These are phyloP conservation scores for Mesochorus sp. DNA, from an alignment of 2,888 invertebrate genomes.

Conservation along the genomic window DNA sequence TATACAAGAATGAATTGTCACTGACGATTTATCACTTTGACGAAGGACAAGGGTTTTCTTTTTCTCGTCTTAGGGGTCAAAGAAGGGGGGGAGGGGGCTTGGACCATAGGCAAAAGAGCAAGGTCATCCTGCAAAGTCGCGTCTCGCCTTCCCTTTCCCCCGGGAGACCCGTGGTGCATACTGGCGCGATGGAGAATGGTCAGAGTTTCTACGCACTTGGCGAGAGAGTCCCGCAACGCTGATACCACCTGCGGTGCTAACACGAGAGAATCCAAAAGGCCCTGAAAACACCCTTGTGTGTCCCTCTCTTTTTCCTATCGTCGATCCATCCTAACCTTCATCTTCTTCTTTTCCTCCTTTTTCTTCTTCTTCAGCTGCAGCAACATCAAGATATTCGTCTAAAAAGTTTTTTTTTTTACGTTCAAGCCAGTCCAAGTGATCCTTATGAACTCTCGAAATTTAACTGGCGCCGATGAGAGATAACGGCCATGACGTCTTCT, in stretches of 20 bases:
- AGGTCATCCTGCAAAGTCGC: slow-evolving; percentile 47
- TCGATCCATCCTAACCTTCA: slow-evolving; percentile 56
- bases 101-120: slow-evolving; percentile 6
- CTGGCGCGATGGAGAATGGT: neutral
- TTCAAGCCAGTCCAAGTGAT: slow-evolving; percentile 48
- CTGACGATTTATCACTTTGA: slow-evolving; percentile 73
- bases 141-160: no score
- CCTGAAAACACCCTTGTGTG: slow-evolving; percentile 52
- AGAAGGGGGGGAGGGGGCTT: neutral
- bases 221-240: slow-evolving; percentile 48
- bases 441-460: slow-evolving; percentile 67
- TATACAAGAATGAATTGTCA: slow-evolving; percentile 68
- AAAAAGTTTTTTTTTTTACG: slow-evolving; percentile 46
- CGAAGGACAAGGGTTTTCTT: slow-evolving; percentile 38
- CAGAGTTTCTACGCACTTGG: slow-evolving; percentile 16
- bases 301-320: slow-evolving; percentile 36
- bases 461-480: slow-evolving; percentile 74
- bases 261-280: slow-evolving; percentile 54
- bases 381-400: slow-evolving; percentile 44
- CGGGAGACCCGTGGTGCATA: neutral
- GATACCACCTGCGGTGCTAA: slow-evolving; percentile 63
- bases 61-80: slow-evolving; percentile 32
- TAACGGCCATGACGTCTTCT: slow-evolving; percentile 61
- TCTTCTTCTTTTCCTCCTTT: no score
- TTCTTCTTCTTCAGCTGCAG: slow-evolving; percentile 51